These are phyloP conservation scores for Lepidostoma basale DNA, from an alignment of 1,140 invertebrate genomes.

Conservation along the genomic window DNA sequence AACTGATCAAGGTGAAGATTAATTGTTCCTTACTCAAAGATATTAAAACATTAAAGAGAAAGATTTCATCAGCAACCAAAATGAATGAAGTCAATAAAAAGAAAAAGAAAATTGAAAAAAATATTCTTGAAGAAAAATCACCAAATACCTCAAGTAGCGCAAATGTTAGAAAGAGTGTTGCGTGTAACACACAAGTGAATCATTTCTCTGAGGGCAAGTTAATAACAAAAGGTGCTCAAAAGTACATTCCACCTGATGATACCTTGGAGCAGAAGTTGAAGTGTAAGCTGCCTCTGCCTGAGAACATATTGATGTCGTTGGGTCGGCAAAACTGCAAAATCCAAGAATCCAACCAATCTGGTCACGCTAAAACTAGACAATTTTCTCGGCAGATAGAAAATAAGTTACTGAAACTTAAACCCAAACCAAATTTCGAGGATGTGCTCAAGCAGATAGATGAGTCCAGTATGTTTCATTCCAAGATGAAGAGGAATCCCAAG, in stretches of 20 bases:
- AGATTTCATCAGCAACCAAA: neutral
- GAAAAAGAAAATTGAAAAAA: neutral
- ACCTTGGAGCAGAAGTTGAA: constrained; percentile 53
- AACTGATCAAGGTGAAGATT: no score
- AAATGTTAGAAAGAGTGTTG: neutral
- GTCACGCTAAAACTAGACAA: neutral
- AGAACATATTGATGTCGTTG: constrained; percentile 55
- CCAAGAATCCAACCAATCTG: neutral
- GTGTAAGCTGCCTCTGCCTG: constrained; percentile 55
- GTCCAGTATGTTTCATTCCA: constrained; percentile 53
- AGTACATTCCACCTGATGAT: constrained; percentile 58
- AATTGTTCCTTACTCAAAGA: no score
- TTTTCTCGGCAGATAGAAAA: neutral
- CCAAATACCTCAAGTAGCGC: neutral
- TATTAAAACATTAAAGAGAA: neutral
- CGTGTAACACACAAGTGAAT: neutral
- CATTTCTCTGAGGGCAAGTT: constrained; percentile 40
- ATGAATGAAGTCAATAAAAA: neutral
- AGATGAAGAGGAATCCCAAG: constrained; percentile 50
- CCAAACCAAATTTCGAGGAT: constrained; percentile 60
- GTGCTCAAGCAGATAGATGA: constrained; percentile 60
- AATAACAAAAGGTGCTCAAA: constrained; percentile 59
- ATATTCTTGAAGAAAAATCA: neutral
- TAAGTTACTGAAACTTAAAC: constrained; percentile 49
- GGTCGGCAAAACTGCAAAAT: constrained; percentile 48